phyloP scores from a whole-genome alignment of 2,113 vertebrate genomes.

The Climacteris rufus region DNA sequence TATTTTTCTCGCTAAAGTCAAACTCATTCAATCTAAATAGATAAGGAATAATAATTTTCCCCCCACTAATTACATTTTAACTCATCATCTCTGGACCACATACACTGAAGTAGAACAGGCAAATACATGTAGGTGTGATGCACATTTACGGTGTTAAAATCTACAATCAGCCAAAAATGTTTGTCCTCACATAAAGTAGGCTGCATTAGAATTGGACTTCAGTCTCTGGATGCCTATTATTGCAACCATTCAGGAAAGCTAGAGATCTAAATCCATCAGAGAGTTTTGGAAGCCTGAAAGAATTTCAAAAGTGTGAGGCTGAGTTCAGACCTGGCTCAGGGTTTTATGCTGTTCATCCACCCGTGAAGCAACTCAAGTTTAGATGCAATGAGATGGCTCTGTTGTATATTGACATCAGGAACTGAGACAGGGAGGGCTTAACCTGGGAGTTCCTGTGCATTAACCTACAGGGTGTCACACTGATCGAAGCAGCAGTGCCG shows the following conservation, averaged over 20 bases:
- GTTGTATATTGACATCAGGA: background rate
- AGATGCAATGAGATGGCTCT: background rate
- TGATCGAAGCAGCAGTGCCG: rapidly evolving
- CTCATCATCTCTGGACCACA: background rate
- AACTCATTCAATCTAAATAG: background rate
- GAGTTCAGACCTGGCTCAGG: background rate
- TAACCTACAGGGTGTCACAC: background rate
- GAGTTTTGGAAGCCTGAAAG: background rate
- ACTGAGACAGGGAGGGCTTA: background rate
- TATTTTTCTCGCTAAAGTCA: background rate
- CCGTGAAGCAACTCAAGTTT: background rate
- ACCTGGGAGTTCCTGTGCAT: background rate
- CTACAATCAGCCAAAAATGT: background rate
- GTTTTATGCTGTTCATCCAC: background rate
- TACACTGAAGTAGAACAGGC: background rate
- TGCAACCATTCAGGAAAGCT: background rate
- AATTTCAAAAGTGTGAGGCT: background rate
- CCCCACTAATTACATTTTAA: background rate
- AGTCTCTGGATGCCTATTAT: background rate
- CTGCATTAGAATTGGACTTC: background rate
- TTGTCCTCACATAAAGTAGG: background rate
- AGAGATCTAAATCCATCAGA: background rate
- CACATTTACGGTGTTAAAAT: background rate
- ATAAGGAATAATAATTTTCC: background rate
- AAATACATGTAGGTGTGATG: background rate